phyloP scores from a whole-genome alignment of 2,113 vertebrate genomes.

The Speoplatyrhinus poulsoni region DNA sequence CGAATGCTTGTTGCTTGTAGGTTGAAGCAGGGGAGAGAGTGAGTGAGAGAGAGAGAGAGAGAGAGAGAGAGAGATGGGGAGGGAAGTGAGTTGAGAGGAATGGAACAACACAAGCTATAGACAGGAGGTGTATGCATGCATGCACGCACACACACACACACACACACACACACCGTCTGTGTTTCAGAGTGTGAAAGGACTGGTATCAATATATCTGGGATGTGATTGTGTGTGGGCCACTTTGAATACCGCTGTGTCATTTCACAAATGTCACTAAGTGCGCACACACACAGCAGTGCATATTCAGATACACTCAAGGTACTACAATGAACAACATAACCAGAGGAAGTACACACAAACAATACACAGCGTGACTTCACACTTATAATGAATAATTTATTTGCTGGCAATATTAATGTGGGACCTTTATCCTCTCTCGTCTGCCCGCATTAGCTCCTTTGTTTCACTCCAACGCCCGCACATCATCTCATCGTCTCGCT shows the following conservation, averaged over 20 bases:
- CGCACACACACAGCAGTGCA: not conserved
- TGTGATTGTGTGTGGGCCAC: not conserved
- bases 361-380: not conserved
- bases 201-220: not conserved
- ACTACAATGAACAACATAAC: not conserved
- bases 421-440: not conserved
- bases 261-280: not conserved
- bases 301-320: not conserved
- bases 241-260: not conserved
- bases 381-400: slow-evolving; percentile 10
- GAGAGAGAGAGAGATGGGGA: slow-evolving; percentile 10
- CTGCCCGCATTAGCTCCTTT: not conserved
- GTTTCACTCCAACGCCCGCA: not conserved
- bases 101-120: slow-evolving; percentile 44
- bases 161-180: not conserved
- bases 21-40: not conserved
- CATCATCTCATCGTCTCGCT: not conserved
- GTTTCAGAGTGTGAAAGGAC: not conserved
- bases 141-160: not conserved
- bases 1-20: not conserved
- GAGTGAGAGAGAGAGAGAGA: not conserved
- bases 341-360: not conserved
- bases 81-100: slow-evolving; percentile 45
- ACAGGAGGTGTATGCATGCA: slow-evolving; percentile 38
- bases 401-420: not conserved